Base-by-base conservation (phyloP, 2,888 invertebrate species). In the Aporophyla lueneburgensis region DNA sequence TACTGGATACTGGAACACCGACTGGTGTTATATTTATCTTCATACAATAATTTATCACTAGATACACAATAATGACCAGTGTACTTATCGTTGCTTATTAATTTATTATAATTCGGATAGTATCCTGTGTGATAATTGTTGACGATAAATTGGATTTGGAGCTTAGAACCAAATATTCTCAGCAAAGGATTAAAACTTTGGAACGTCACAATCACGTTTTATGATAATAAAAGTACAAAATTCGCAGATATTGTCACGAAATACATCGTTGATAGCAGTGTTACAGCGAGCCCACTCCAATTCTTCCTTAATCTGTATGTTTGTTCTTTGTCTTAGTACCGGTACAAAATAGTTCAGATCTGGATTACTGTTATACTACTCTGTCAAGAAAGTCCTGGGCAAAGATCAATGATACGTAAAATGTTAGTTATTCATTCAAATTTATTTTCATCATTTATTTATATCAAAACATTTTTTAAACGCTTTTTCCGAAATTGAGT, bases 11-110 rank as follows among this genome's bases (percentile, higher is more conserved):
- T 84, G 51, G 69, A 58, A 70, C 63, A 69, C 53, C 49, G 61
- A 74, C 59, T 77, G 12, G 19, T 71, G 71, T 59, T 56, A 66
- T 83, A 75, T 66, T 81, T 84, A 86, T 80, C 76, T 74, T 66
- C 61, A 54, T 51, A 63, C 40, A 62, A 68, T 83, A 66, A 76
- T 70, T 86, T 83, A 83, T 83, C 86, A 69, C 73, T 69, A 68
- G 82, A 82, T 85, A 82, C 74, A 86, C 78, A 86, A 78, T 83
- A 83, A 86, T 83, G 63, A 16, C 33, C 83, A 74, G 59, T 71
- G 65, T 84, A 74, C 76, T 85, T 85, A 85, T 85, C 85, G 74
- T 69, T 61, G 63, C 54, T 84, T 74, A 86, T 78, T 84, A 76
- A 61, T 40, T 78, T 74, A 84, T 80, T 76, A 78, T 56, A 63